Evolutionary conservation across 2,113 vertebrate genomes (phyloP).

Genomic region (Bos taurus): ARS-UCD2.0 NC_037336.1:103890001-103890500

Average conservation of each 20-base stretch:
- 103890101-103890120: conserved; percentile 14
- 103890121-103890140: conserved; percentile 49
- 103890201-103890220: background rate
- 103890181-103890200: background rate
- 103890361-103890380: fast-evolving
- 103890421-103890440: background rate
- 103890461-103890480: background rate
- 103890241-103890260: background rate
- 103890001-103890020: background rate
- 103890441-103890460: too few relatives aligned
- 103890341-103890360: background rate
- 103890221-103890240: background rate
- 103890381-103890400: background rate
- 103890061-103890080: background rate
- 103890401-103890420: background rate
- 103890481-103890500: background rate
- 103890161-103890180: background rate
- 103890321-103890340: fast-evolving
- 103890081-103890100: background rate
- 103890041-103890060: background rate
- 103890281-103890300: fast-evolving
- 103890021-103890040: background rate
- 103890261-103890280: background rate
- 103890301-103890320: background rate
- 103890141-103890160: background rate